Conservation (phyloP, 2,888 invertebrate species). For the Oscheius onirici region DNA sequence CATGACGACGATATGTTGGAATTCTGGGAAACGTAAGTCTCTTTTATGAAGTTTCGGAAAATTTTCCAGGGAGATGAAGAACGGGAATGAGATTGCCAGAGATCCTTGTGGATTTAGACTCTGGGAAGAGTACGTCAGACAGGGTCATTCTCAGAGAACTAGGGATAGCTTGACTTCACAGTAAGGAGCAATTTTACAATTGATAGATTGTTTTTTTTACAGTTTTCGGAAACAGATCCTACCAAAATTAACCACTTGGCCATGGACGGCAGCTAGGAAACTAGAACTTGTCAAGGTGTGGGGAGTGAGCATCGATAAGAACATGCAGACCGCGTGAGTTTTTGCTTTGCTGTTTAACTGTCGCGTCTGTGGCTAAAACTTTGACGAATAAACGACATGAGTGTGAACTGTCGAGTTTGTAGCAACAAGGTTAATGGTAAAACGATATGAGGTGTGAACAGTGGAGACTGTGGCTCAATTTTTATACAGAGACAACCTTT, state of each 20-base stretch:
- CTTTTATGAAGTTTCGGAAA: neutral
- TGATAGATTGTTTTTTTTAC: neutral
- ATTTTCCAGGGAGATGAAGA: neutral
- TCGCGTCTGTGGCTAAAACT: neutral
- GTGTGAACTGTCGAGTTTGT: too few relatives aligned
- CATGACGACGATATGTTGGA: neutral
- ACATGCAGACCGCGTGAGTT: neutral
- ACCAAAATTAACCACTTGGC: neutral
- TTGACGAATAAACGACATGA: neutral
- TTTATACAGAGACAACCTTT: too few relatives aligned
- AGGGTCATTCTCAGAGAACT: neutral
- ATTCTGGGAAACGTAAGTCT: neutral
- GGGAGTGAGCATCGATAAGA: neutral
- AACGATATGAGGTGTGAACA: too few relatives aligned
- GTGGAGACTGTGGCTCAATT: too few relatives aligned
- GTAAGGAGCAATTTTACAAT: neutral
- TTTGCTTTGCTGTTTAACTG: neutral
- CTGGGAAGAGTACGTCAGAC: neutral
- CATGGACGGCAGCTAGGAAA: neutral
- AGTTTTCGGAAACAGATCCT: neutral
- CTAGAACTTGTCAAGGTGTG: neutral
- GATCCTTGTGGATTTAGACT: neutral
- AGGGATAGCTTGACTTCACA: neutral
- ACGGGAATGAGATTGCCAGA: neutral
- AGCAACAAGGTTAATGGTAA: too few relatives aligned